Conservation (phyloP, 2,113 vertebrate species). For the Stegostoma tigrinum region DNA sequence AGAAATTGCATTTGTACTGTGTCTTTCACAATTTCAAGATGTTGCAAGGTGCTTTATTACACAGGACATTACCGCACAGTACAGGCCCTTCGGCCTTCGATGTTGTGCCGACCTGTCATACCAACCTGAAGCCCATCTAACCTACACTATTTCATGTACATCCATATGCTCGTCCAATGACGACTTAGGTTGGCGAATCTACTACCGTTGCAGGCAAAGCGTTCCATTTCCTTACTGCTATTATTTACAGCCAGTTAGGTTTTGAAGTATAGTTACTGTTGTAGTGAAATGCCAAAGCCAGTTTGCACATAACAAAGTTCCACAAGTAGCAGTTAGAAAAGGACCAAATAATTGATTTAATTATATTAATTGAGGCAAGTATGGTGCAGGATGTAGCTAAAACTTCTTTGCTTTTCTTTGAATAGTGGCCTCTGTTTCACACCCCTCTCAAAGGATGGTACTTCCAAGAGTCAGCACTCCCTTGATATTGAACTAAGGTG, state of each 20-base stretch:
- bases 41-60: background rate
- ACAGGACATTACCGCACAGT: too few relatives aligned
- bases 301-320: background rate
- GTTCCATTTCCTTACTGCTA: too few relatives aligned
- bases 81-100: too few relatives aligned
- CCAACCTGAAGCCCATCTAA: too few relatives aligned
- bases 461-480: background rate
- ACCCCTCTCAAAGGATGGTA: background rate
- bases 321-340: background rate
- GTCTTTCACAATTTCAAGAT: background rate
- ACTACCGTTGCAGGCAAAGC: too few relatives aligned
- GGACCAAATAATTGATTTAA: background rate
- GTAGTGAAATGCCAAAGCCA: background rate
- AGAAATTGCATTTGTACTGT: background rate
- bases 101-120: too few relatives aligned
- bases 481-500: background rate
- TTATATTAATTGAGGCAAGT: background rate
- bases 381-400: background rate
- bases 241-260: background rate
- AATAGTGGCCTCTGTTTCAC: background rate
- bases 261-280: background rate
- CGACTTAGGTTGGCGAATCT: too few relatives aligned
- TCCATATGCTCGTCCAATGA: too few relatives aligned
- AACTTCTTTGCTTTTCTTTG: background rate
- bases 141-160: too few relatives aligned